Percentiles rank a stretch among this genome's conserved stretches.
Conservation (phyloP, 1,140 invertebrate genomes). For the Rhagoletis pomonella region DNA sequence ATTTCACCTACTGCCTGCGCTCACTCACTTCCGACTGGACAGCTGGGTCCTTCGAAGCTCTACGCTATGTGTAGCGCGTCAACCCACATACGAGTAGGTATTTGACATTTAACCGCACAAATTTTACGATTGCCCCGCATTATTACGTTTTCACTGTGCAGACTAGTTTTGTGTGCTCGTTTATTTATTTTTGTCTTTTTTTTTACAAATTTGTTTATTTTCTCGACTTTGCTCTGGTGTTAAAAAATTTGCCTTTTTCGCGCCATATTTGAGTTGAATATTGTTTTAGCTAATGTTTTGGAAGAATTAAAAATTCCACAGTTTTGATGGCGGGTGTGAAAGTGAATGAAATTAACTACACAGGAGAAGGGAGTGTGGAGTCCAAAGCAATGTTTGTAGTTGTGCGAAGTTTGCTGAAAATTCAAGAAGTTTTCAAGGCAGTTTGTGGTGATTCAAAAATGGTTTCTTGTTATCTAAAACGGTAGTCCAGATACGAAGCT, state of each 20-base stretch:
- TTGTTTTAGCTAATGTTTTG: constrained; percentile 52
- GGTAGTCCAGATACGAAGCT: too few species aligned
- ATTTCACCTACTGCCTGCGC: background rate
- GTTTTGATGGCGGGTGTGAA: constrained; percentile 25
- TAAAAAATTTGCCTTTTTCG: constrained; percentile 42
- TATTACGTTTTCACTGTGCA: background rate
- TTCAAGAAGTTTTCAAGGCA: too few species aligned
- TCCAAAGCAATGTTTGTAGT: background rate
- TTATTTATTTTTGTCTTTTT: background rate
- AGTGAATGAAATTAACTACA: background rate
- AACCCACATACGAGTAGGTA: background rate
- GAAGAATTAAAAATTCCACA: constrained; percentile 50
- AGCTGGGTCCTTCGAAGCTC: background rate
- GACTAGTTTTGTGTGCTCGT: background rate
- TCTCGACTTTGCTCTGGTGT: background rate
- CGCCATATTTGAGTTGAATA: constrained; percentile 44
- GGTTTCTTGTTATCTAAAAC: too few species aligned
- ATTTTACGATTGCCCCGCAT: constrained; percentile 51
- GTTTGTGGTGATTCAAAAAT: too few species aligned
- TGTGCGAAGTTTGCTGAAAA: too few species aligned
- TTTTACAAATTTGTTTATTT: background rate
- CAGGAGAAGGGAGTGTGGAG: background rate
- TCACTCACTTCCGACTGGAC: constrained; percentile 29
- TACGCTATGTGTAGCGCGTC: background rate
- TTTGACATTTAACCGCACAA: constrained; percentile 47